Conservation (phyloP, 2,797 vertebrate genomes). For the Apodemus agrarius region DNA sequence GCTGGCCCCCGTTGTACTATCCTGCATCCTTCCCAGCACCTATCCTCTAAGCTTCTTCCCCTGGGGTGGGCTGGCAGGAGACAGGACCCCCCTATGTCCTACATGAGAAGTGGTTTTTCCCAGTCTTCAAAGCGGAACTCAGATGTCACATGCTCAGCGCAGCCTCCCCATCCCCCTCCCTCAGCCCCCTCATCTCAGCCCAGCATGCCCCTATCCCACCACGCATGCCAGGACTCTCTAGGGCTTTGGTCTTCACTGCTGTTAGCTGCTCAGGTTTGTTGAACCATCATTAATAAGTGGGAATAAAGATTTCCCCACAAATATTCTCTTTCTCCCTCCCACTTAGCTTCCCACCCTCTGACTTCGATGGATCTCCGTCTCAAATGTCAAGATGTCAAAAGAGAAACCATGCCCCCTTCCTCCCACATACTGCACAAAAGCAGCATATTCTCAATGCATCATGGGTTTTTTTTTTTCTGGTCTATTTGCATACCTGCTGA, state of each 20-base stretch:
- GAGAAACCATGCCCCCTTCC: neutral
- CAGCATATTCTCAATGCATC: constrained; percentile 17
- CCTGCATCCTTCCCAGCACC: neutral
- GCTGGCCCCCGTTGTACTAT: no score
- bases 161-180: neutral
- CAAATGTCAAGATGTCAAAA: neutral
- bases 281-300: neutral
- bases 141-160: neutral
- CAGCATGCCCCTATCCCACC: neutral
- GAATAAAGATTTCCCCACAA: neutral
- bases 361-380: neutral
- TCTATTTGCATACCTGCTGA: constrained; percentile 49
- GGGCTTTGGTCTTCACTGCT: neutral
- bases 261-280: neutral
- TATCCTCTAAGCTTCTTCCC: neutral
- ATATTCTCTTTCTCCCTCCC: neutral
- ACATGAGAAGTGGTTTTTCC: neutral
- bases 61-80: no score
- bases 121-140: neutral
- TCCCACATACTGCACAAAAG: constrained; percentile 5
- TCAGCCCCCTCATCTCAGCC: neutral
- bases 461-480: constrained; percentile 41
- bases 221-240: neutral
- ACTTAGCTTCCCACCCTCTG: neutral
- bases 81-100: neutral